Evolutionary conservation across 2,888 invertebrate genomes (phyloP), one percentile per base, ranked within the genome.

Genomic region (Limnephilus marmoratus): DNA sequence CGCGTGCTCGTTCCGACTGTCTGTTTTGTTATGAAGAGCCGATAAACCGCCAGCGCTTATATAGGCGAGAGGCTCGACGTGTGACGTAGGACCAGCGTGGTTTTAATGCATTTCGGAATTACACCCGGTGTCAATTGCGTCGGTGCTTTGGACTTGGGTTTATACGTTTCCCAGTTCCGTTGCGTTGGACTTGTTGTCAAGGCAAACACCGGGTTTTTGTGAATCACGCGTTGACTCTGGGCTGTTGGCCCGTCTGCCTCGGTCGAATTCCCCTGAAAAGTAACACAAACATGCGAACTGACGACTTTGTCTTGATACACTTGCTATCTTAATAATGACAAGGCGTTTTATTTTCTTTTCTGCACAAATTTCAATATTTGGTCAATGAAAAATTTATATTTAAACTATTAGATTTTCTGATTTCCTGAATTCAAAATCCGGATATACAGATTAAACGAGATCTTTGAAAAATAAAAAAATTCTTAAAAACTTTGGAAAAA

Each of bases 111-210:
- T 80, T 88, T 31, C n/a, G 80, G 80, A 89, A 80, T 89, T 89
- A 80, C 68, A 80, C 1, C 80, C n/a, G 31, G 37, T 45, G 24
- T 31, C 80, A 89, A 1, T 18, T 53, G 24, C 88, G 88, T 41
- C 34, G 34, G 37, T 89, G 81, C 12, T 37, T 15, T 80, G 88
- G 37, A 41, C 34, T 37, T 80, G 88, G 88, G 88, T 89, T 89
- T 89, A 87, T 89, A 89, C 88, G 81, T 80, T 31, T 37, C 24
- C 88, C 88, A 24, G 68, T 68, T 88, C 88, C 88, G 88, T 53
- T 34, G 88, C 68, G 41, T 24, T 29, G 29, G 41, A 18, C 29
- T 15, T 89, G 13, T 68, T 88, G 37, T 81, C 31, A 80, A 41
- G 18, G 29, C 11, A 80, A 80, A 80, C 37, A 80, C 81, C 81